These are phyloP conservation scores for Pogonomyrmex barbatus DNA, from an alignment of 1,140 invertebrate species.

Conservation along the genomic window DNA sequence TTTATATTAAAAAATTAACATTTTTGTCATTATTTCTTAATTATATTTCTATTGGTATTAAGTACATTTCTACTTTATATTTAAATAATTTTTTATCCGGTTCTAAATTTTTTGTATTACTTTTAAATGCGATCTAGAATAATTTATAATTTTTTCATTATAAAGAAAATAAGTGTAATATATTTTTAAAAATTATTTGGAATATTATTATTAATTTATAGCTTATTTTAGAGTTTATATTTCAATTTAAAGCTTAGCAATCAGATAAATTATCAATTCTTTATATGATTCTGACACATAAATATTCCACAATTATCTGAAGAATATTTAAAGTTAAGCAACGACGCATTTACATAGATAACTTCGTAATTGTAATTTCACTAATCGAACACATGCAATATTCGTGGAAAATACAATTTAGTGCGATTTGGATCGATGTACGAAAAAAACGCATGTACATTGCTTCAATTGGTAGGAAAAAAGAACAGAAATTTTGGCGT, in stretches of 20 bases:
- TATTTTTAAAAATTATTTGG: not conserved
- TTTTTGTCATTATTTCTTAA: too few relatives aligned
- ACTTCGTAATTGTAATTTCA: not conserved
- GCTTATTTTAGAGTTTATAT: not conserved
- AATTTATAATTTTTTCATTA: too few relatives aligned
- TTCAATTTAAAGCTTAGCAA: not conserved
- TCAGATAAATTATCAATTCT: not conserved
- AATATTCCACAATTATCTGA: not conserved
- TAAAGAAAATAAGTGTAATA: too few relatives aligned
- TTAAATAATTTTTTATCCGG: too few relatives aligned
- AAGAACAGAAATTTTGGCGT: not conserved
- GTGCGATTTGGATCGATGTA: not conserved
- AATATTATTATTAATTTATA: not conserved
- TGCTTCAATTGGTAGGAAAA: constrained; percentile 26
- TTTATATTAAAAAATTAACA: too few relatives aligned
- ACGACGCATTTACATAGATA: constrained; percentile 6
- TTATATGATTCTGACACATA: not conserved
- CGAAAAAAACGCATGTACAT: not conserved
- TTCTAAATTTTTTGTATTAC: too few relatives aligned
- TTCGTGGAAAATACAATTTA: not conserved
- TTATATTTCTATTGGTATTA: too few relatives aligned
- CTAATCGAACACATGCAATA: not conserved
- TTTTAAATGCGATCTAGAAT: too few relatives aligned
- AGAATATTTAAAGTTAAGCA: not conserved
- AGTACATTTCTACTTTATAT: too few relatives aligned